These are phyloP conservation scores for Seriola quinqueradiata DNA, from an alignment of 2,113 vertebrate genomes.

Conservation along the genomic window DNA sequence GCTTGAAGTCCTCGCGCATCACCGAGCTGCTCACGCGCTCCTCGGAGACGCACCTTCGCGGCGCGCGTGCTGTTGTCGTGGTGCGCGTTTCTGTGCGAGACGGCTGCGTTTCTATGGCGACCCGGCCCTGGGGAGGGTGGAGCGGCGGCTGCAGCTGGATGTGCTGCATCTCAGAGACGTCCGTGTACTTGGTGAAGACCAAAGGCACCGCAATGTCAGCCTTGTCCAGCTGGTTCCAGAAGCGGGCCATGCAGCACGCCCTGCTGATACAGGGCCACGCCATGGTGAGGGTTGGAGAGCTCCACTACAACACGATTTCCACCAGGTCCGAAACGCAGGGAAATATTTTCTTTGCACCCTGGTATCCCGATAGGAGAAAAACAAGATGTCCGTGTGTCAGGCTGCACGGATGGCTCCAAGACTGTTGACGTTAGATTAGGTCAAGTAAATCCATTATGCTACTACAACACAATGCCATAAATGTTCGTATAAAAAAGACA, in stretches of 20 bases:
- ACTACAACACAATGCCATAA: not conserved
- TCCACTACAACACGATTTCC: not conserved
- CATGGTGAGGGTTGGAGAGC: conserved; percentile 81
- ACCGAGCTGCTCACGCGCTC: conserved; percentile 88
- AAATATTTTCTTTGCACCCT: not conserved
- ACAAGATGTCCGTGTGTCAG: conserved; percentile 71
- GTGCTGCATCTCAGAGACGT: conserved; percentile 90
- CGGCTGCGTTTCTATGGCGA: conserved; percentile 90
- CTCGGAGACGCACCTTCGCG: conserved; percentile 76
- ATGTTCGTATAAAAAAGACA: not conserved
- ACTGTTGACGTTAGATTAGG: conserved; percentile 17
- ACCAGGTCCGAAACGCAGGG: not conserved
- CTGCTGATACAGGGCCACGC: conserved; percentile 98
- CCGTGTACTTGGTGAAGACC: conserved; percentile 96
- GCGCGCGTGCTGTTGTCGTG: conserved; percentile 69
- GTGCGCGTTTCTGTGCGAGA: conserved; percentile 76
- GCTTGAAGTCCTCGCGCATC: conserved; percentile 95
- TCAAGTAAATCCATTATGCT: conserved; percentile 55
- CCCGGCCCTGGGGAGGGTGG: conserved; percentile 77
- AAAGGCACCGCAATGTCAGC: conserved; percentile 96
- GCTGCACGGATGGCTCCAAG: conserved; percentile 12
- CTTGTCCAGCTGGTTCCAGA: conserved; percentile 98
- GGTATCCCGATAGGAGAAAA: conserved; percentile 11
- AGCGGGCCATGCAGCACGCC: conserved; percentile 97
- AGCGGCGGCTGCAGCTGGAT: conserved; percentile 81